Evolutionary conservation across 2,888 invertebrate species (phyloP).

Genomic region (Aelia acuminata): DNA sequence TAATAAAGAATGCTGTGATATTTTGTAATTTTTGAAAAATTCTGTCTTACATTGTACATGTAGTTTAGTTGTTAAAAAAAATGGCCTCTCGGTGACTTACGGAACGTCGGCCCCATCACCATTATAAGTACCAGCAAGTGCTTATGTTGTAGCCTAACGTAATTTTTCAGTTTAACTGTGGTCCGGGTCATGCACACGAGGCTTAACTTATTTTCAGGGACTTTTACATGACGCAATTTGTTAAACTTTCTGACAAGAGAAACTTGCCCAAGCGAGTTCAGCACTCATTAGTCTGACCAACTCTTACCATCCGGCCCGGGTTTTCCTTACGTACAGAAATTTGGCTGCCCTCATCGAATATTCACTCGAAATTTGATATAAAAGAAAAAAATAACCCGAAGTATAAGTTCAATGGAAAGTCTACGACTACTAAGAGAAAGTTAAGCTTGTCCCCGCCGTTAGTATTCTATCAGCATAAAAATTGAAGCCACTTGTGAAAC

Average conservation of each 20-base stretch:
- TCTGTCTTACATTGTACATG: too few species aligned
- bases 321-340: background rate
- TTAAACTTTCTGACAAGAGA: conserved; percentile 21
- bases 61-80: too few species aligned
- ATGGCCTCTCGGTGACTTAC: background rate
- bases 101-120: background rate
- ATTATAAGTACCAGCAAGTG: background rate
- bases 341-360: background rate
- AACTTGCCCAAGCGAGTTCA: background rate
- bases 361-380: background rate
- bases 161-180: background rate
- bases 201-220: conserved; percentile 14
- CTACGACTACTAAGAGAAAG: background rate
- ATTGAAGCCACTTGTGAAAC: background rate
- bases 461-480: background rate
- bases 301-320: background rate
- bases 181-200: background rate
- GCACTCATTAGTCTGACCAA: conserved; percentile 3
- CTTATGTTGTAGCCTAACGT: background rate
- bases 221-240: conserved; percentile 23
- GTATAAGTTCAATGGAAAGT: background rate
- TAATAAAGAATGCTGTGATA: too few species aligned
- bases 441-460: background rate
- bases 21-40: too few species aligned
- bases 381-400: background rate